These are phyloP conservation scores for Apeltes quadracus DNA, from an alignment of 2,113 vertebrate species.

Conservation along the genomic window DNA sequence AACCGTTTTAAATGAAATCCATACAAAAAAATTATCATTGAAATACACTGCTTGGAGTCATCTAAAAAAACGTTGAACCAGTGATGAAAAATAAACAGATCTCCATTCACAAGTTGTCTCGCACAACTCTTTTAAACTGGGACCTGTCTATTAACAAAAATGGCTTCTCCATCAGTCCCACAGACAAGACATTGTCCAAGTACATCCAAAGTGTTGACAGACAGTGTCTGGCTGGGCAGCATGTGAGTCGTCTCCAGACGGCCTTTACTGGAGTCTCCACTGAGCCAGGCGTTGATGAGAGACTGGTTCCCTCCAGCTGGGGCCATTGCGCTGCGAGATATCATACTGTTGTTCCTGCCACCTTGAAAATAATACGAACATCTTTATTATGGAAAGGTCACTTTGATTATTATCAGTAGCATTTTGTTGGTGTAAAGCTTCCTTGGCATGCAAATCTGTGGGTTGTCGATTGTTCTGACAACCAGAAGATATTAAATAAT, in stretches of 20 bases:
- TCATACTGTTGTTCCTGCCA: constrained; percentile 85
- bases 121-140: constrained; percentile 56
- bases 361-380: constrained; percentile 74
- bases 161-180: constrained; percentile 93
- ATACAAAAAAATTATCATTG: constrained; percentile 23
- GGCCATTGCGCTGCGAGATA: constrained; percentile 83
- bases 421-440: neutral
- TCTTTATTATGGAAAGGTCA: neutral
- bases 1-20: constrained; percentile 29
- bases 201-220: constrained; percentile 94
- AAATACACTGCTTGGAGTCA: constrained; percentile 20
- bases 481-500: neutral
- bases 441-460: neutral
- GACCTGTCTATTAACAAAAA: constrained; percentile 91
- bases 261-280: constrained; percentile 89
- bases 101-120: neutral
- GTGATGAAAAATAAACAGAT: constrained; percentile 25
- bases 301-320: constrained; percentile 84
- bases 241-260: constrained; percentile 93
- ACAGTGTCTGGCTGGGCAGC: constrained; percentile 89
- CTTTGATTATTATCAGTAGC: too few relatives aligned
- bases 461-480: neutral
- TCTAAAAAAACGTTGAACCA: constrained; percentile 10
- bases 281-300: constrained; percentile 89
- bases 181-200: constrained; percentile 94